Conservation (phyloP, 2,113 vertebrate species). For the Amblyornis subalaris region DNA sequence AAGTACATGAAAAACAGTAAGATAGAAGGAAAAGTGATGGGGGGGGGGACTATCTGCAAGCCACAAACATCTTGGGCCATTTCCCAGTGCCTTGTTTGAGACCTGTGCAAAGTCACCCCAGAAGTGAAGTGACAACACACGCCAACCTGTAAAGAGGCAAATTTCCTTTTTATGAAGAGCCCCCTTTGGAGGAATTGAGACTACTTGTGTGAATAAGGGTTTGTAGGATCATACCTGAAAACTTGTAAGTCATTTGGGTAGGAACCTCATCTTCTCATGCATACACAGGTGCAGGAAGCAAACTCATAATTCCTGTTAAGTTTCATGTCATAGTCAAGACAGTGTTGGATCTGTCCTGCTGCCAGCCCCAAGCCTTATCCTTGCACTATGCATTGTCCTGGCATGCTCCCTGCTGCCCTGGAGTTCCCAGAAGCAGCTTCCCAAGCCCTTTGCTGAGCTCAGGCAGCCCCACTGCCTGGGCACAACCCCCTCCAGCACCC, state of each 20-base stretch:
- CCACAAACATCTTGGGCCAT: neutral
- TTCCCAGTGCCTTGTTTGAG: neutral
- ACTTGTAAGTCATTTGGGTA: neutral
- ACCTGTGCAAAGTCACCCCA: neutral
- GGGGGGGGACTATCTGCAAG: neutral
- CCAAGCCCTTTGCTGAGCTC: neutral
- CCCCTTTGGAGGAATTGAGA: neutral
- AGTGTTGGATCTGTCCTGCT: neutral
- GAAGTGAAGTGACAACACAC: neutral
- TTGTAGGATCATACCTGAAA: neutral
- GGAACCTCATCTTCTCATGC: neutral
- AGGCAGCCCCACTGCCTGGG: neutral
- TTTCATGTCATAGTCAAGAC: neutral
- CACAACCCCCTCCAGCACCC: neutral
- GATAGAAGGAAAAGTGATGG: neutral
- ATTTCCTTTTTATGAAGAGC: neutral
- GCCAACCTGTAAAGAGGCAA: neutral
- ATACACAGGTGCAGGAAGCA: neutral
- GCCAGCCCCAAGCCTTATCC: neutral
- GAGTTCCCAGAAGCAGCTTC: neutral
- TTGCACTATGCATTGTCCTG: neutral
- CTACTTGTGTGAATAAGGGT: neutral
- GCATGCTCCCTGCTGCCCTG: neutral
- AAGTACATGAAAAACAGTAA: neutral
- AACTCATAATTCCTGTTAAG: neutral